Base-by-base conservation (phyloP, 2,888 invertebrate species). In the Meghimatium bilineatum region DNA sequence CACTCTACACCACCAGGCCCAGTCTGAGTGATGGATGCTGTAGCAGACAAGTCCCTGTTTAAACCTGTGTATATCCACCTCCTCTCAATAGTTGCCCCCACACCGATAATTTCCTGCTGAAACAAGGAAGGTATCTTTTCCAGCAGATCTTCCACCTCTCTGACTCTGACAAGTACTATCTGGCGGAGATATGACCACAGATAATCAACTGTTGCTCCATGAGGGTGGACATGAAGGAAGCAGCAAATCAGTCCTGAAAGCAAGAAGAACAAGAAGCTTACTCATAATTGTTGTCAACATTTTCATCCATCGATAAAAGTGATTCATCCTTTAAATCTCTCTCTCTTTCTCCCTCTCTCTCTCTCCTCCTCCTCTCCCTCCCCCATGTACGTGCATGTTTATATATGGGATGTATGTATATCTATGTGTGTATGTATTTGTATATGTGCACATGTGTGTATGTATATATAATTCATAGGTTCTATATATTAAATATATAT, bases 221-320 rank as follows among this genome's bases (percentile, higher is more conserved):
- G 96, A 0, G 98, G 98, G 94, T 98, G 98, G 66, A 98, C 97
- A 94, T 97, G 96, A 80, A 98, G 95, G 94, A 97, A 98, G 14
- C 97, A 96, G 8, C 98, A 96, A 90, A 97, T 96, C 84, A 98
- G 95, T 90, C 95, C 95, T 94, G 90, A 10, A 87, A 76, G 67
- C 14, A 82, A 6, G 3, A 52, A 74, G 5, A 2, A 63, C 8
- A 63, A 44, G 44, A 8, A 44, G n/a, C n/a, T n/a, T n/a, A n/a
- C n/a, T n/a, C n/a, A n/a, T n/a, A n/a, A n/a, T n/a, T n/a, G n/a
- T n/a, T n/a, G n/a, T n/a, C n/a, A n/a, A n/a, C n/a, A n/a, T n/a
- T n/a, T n/a, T n/a, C n/a, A n/a, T n/a, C n/a, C n/a, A n/a, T n/a
- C n/a, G n/a, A n/a, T n/a, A n/a, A n/a, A n/a, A n/a, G n/a, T n/a